These are phyloP conservation scores for Calameuta filiformis DNA, from an alignment of 2,888 invertebrate genomes.

Conservation along the genomic window DNA sequence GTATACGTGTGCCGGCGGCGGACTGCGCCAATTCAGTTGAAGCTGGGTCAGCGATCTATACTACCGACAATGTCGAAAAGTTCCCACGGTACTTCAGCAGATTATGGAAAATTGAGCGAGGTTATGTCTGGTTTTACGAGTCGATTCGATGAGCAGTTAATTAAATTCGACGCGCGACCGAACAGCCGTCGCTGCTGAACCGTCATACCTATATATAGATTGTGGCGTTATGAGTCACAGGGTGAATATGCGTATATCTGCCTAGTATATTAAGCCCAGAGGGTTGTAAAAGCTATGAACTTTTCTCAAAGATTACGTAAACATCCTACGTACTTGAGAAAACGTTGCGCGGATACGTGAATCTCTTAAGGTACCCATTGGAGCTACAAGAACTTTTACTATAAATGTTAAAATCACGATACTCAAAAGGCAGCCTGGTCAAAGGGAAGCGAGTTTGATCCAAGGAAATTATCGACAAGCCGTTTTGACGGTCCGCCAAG, in stretches of 20 bases:
- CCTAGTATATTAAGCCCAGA: background rate
- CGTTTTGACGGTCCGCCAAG: background rate
- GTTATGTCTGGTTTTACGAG: background rate
- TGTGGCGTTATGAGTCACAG: background rate
- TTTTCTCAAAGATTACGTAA: background rate
- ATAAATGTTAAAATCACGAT: background rate
- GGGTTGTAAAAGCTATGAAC: background rate
- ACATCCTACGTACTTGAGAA: background rate
- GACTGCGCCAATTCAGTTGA: background rate
- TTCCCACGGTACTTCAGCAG: background rate
- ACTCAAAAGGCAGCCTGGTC: background rate
- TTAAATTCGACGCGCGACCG: background rate
- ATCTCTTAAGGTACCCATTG: background rate
- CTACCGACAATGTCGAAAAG: background rate
- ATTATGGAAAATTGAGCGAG: background rate
- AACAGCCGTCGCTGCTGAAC: background rate
- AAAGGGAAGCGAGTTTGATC: background rate
- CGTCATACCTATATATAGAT: background rate
- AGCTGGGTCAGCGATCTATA: background rate
- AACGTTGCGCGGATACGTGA: background rate
- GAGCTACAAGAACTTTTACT: background rate
- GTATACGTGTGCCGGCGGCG: background rate
- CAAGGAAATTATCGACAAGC: background rate
- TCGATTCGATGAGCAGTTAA: background rate
- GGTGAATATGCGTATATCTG: background rate